Conservation (phyloP, 2,797 vertebrate species). For the Psittacula derbiana region DNA sequence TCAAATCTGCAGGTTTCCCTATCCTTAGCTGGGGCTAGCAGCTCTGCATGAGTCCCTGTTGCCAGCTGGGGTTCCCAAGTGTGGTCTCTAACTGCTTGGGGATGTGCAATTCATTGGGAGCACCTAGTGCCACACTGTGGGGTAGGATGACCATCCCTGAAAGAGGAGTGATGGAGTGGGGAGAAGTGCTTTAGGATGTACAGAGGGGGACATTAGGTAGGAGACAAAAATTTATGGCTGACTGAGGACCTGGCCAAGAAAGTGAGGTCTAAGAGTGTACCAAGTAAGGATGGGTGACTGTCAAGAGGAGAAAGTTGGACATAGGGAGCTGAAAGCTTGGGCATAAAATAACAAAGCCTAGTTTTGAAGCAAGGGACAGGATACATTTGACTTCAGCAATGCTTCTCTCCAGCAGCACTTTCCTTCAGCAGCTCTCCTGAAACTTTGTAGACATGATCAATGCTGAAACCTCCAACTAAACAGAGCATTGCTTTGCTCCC, state of each 20-base stretch:
- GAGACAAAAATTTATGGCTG: not conserved
- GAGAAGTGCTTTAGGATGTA: not conserved
- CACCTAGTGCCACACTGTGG: not conserved
- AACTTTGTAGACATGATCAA: not conserved
- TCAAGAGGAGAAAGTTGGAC: not conserved
- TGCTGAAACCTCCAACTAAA: not conserved
- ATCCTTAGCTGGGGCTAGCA: not conserved
- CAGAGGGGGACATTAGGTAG: not conserved
- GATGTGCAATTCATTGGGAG: not conserved
- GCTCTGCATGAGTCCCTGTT: not conserved
- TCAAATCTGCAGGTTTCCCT: not conserved
- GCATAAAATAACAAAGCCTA: not conserved
- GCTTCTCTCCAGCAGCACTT: not conserved
- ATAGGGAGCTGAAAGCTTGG: not conserved
- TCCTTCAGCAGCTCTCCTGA: not conserved
- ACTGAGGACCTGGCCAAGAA: not conserved
- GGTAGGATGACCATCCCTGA: not conserved
- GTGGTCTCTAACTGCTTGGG: not conserved
- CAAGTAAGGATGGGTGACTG: not conserved
- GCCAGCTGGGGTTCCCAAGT: rapidly evolving
- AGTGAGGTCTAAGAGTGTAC: not conserved
- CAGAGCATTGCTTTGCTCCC: not conserved
- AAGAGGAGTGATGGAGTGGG: not conserved
- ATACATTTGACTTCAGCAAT: not conserved
- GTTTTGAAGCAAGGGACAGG: not conserved